A percentile compares a stretch with the other conserved stretches of the same genome.
Evolutionary conservation across 2,888 invertebrate genomes (phyloP).

Genomic region (Xylophagus ater): DNA sequence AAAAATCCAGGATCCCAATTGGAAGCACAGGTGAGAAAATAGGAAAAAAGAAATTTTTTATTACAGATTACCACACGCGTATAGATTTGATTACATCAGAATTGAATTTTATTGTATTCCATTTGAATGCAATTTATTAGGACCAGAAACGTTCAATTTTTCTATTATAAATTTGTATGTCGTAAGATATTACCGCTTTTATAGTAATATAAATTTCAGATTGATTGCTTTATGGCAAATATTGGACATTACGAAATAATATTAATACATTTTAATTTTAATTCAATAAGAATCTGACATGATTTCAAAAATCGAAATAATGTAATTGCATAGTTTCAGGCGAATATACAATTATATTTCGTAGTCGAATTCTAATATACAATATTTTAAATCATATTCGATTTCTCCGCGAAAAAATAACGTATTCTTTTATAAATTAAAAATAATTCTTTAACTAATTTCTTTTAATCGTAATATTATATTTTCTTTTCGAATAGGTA

Average conservation of each 20-base stretch:
- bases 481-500: conserved; percentile 29
- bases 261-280: too few species aligned
- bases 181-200: neutral
- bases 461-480: conserved; percentile 2
- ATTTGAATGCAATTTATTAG: neutral
- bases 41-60: neutral
- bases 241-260: too few species aligned
- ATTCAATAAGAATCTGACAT: too few species aligned
- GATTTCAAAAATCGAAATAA: too few species aligned
- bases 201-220: neutral
- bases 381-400: neutral
- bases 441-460: neutral
- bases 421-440: neutral
- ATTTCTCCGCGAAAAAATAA: neutral
- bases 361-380: neutral
- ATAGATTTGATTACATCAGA: neutral
- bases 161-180: neutral
- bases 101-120: neutral
- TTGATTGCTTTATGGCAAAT: too few species aligned
- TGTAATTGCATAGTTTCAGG: too few species aligned
- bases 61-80: neutral
- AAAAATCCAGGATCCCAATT: conserved; percentile 48
- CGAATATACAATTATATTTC: too few species aligned
- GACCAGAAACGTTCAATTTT: neutral
- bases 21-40: conserved; percentile 42